Evolutionary conservation across 1,140 invertebrate species (phyloP).

Genomic region (Drosophila biarmipes): DNA sequence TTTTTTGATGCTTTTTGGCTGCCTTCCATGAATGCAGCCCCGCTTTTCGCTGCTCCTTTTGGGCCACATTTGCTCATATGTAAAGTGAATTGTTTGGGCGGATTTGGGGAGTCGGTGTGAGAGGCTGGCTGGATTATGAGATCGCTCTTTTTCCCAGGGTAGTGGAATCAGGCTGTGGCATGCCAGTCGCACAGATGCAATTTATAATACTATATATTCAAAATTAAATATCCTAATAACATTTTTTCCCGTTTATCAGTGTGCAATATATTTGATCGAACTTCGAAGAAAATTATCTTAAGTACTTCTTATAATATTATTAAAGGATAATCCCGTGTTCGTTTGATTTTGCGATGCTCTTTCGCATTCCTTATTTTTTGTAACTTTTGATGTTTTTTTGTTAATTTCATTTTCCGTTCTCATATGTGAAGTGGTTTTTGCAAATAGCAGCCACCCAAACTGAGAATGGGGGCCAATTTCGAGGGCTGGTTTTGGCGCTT

Average conservation of each 20-base stretch:
- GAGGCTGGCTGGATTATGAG: conserved; percentile 56
- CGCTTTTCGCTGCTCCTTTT: conserved; percentile 49
- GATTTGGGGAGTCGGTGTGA: conserved; percentile 19
- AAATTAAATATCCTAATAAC: too few relatives aligned
- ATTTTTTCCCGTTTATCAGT: too few relatives aligned
- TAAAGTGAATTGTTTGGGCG: conserved; percentile 75
- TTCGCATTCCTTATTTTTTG: neutral
- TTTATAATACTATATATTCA: too few relatives aligned
- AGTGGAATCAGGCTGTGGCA: neutral
- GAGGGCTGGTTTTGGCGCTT: conserved; percentile 9
- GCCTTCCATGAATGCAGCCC: conserved; percentile 55
- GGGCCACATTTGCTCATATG: conserved; percentile 74
- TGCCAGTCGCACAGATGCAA: neutral
- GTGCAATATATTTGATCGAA: too few relatives aligned
- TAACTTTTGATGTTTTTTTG: conserved; percentile 44
- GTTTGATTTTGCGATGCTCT: neutral
- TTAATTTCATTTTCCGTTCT: conserved; percentile 68
- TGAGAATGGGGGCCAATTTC: conserved; percentile 35
- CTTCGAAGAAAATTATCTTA: neutral
- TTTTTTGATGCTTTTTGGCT: conserved; percentile 43
- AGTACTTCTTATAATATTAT: neutral
- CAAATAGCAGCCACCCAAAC: conserved; percentile 49
- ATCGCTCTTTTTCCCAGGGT: conserved; percentile 16
- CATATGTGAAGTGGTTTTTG: conserved; percentile 75
- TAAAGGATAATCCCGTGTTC: conserved; percentile 4